Conservation (phyloP, 2,888 invertebrate species). For the Ditylenchus weischeri region DNA sequence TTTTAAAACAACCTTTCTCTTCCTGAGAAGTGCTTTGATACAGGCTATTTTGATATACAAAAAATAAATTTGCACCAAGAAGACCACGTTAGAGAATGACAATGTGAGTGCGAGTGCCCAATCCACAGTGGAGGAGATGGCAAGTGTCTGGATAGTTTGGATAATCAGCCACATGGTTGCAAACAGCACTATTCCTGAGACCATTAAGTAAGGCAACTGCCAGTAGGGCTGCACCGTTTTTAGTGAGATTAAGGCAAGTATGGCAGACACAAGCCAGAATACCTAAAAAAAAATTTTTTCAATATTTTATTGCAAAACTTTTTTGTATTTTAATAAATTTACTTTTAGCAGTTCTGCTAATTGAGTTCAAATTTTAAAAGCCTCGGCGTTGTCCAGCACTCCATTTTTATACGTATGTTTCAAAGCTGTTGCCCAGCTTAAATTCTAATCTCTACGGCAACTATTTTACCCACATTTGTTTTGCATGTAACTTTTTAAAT, state of each 20-base stretch:
- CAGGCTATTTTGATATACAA: conserved; percentile 27
- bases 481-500: too few species aligned
- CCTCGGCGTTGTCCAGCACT: too few species aligned
- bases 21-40: conserved; percentile 24
- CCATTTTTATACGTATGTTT: too few species aligned
- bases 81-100: conserved; percentile 1
- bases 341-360: too few species aligned
- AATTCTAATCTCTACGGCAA: too few species aligned
- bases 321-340: too few species aligned
- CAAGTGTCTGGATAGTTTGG: neutral
- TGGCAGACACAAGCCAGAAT: conserved; percentile 23
- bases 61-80: conserved; percentile 25
- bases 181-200: conserved; percentile 20
- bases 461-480: too few species aligned
- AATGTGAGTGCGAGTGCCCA: conserved; percentile 16
- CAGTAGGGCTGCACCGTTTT: conserved; percentile 23
- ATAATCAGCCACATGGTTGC: conserved; percentile 17
- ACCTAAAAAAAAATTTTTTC: conserved; percentile 21
- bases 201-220: conserved; percentile 26
- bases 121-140: neutral
- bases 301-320: neutral
- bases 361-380: too few species aligned
- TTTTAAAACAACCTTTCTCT: conserved; percentile 22
- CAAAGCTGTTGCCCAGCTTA: too few species aligned
- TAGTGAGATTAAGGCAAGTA: conserved; percentile 20